Conservation (phyloP, 2,888 invertebrate genomes). For the Ochlodes sylvanus region DNA sequence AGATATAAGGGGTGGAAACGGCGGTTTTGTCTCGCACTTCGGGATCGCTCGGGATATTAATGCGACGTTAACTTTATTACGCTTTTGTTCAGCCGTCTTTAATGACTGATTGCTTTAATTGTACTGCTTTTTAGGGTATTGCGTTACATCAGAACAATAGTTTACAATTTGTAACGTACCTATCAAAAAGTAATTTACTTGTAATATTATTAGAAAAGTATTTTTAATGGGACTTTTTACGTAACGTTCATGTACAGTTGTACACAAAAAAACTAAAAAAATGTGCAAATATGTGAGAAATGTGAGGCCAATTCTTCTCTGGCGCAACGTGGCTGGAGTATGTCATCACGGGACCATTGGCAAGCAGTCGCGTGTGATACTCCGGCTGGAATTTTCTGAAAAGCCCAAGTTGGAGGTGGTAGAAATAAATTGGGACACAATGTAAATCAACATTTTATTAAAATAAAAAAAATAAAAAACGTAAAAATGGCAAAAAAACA, state of each 20-base stretch:
- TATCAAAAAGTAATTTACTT: too few species aligned
- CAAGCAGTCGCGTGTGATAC: not conserved
- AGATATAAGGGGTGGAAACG: constrained; percentile 69
- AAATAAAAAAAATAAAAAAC: constrained; percentile 11
- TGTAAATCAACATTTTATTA: not conserved
- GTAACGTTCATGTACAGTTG: too few species aligned
- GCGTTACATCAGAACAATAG: constrained; percentile 2
- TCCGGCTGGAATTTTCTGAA: not conserved
- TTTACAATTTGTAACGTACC: not conserved
- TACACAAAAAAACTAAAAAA: too few species aligned
- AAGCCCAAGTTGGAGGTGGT: too few species aligned
- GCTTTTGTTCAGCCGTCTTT: constrained; percentile 42
- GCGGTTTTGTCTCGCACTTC: constrained; percentile 62
- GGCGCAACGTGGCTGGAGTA: too few species aligned
- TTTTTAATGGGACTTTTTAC: too few species aligned
- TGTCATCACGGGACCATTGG: too few species aligned
- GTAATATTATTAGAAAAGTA: too few species aligned
- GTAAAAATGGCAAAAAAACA: constrained; percentile 12
- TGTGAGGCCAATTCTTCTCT: too few species aligned
- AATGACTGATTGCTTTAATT: constrained; percentile 35
- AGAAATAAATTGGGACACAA: too few species aligned
- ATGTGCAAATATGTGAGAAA: too few species aligned
- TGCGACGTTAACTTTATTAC: constrained; percentile 50
- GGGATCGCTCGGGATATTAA: constrained; percentile 49
- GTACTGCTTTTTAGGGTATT: constrained; percentile 12